These are phyloP conservation scores for Nephrotoma appendiculata DNA, from an alignment of 2,888 invertebrate genomes.

Conservation along the genomic window DNA sequence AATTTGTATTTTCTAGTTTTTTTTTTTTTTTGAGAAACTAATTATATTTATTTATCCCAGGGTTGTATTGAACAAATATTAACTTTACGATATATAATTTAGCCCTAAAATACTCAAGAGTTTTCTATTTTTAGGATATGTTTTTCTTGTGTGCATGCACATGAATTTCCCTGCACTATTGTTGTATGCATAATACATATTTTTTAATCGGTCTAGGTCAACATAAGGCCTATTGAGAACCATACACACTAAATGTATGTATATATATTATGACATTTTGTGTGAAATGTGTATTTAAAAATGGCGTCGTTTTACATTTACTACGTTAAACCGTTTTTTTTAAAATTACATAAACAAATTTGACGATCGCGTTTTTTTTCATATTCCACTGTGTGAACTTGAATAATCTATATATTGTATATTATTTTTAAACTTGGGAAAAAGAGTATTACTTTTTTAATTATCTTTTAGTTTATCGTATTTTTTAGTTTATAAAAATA, in stretches of 20 bases:
- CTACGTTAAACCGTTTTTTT: not conserved
- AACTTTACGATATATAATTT: not conserved
- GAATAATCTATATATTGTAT: not conserved
- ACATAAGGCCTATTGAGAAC: not conserved
- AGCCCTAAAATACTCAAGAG: not conserved
- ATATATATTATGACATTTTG: not conserved
- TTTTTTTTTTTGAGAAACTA: conserved; percentile 8
- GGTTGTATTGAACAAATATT: conserved; percentile 10
- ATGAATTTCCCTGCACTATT: not conserved
- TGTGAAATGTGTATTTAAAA: not conserved
- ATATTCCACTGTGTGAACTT: not conserved
- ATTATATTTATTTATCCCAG: conserved; percentile 15
- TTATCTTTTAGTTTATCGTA: not conserved
- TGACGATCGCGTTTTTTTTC: not conserved
- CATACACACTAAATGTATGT: not conserved
- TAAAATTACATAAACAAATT: not conserved
- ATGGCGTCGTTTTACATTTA: not conserved
- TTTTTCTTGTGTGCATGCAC: not conserved
- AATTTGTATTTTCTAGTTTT: not conserved
- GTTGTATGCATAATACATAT: not conserved
- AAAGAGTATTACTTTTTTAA: not conserved
- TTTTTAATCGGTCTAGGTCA: not conserved
- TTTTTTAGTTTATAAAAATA: not conserved
- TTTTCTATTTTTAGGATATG: not conserved
- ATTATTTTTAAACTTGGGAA: not conserved